A percentile compares a stretch with the other conserved stretches of the same genome.
Conservation (phyloP, 2,113 vertebrate species). For the Myxocyprinus asiaticus region DNA sequence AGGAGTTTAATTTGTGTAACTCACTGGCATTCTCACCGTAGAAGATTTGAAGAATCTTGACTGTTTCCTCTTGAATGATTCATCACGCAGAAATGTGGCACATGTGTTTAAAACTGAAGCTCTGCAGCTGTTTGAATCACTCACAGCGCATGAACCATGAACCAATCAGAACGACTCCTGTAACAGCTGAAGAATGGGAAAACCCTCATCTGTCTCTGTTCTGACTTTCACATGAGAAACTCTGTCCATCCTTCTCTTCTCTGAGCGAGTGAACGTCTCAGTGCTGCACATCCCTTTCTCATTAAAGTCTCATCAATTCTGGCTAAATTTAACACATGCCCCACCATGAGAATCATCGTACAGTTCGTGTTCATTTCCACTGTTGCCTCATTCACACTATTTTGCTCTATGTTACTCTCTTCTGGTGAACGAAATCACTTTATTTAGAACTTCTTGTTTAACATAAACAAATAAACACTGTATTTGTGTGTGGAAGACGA, state of each 20-base stretch:
- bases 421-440: not conserved
- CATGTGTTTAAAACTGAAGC: not conserved
- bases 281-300: conserved; percentile 96
- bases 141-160: too few species aligned
- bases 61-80: conserved; percentile 32
- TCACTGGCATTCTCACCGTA: too few species aligned
- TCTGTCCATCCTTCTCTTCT: conserved; percentile 83
- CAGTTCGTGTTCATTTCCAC: not conserved
- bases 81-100: not conserved
- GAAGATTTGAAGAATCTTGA: not conserved
- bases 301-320: conserved; percentile 96
- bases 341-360: conserved; percentile 45
- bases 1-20: too few species aligned
- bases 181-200: conserved; percentile 24
- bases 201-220: conserved; percentile 65
- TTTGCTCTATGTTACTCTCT: too few species aligned
- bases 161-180: not conserved
- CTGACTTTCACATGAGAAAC: conserved; percentile 31
- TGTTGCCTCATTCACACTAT: conserved; percentile 43
- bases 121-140: not conserved
- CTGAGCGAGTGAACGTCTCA: conserved; percentile 80
- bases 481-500: not conserved
- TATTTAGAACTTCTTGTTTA: not conserved
- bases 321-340: conserved; percentile 88
- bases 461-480: not conserved